phyloP scores from a whole-genome alignment of 2,113 vertebrate species.

The Gorsachius goisagi region DNA sequence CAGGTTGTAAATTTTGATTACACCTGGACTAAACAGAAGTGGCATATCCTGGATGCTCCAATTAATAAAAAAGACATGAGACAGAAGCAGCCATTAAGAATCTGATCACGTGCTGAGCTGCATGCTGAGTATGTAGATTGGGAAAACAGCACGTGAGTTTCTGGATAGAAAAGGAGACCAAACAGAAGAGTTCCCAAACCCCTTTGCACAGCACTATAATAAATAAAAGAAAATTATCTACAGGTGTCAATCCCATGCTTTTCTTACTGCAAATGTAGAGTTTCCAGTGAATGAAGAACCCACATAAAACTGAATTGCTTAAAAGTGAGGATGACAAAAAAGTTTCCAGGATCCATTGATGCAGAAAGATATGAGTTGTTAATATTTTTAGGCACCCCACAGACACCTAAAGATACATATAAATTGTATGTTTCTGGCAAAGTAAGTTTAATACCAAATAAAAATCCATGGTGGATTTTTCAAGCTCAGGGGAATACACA shows the following conservation, averaged over 20 bases:
- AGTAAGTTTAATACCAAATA: neutral
- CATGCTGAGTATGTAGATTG: neutral
- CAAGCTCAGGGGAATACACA: neutral
- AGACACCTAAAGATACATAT: neutral
- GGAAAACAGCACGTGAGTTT: neutral
- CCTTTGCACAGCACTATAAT: neutral
- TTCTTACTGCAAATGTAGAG: neutral
- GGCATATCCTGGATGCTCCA: neutral
- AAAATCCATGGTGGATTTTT: neutral
- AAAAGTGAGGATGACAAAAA: neutral
- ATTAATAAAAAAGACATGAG: neutral
- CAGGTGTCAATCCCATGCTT: neutral
- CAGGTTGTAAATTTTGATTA: neutral
- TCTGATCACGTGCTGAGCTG: rapidly evolving
- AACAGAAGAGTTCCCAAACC: neutral
- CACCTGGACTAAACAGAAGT: neutral
- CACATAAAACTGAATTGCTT: neutral
- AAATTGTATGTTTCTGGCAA: neutral
- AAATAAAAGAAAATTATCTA: neutral
- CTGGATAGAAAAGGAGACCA: neutral
- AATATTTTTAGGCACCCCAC: neutral
- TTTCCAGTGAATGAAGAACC: neutral
- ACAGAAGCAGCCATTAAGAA: neutral
- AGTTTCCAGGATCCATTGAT: neutral
- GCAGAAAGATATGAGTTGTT: neutral